A percentile compares a stretch with the other conserved stretches of the same genome.
These are phyloP conservation scores for Nebria ingens DNA, from an alignment of 1,140 invertebrate species.

Conservation along the genomic window DNA sequence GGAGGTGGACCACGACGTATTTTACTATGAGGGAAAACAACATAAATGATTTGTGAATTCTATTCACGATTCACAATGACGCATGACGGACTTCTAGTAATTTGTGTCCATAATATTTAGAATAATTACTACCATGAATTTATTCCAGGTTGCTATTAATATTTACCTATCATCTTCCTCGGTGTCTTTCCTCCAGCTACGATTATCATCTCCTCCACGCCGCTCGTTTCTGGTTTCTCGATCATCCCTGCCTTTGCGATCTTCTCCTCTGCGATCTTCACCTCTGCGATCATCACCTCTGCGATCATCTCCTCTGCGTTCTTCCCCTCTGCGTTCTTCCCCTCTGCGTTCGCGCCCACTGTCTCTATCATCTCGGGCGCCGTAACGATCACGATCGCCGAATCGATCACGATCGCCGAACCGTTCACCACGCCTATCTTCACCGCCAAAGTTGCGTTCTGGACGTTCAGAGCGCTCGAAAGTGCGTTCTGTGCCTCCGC, in stretches of 20 bases:
- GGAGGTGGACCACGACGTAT: background rate
- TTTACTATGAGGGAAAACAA: background rate
- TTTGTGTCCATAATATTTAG: background rate
- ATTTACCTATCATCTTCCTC: conserved; percentile 9
- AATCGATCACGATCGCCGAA: background rate
- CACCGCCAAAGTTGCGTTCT: conserved; percentile 9
- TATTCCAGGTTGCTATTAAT: conserved; percentile 5
- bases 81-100: conserved; percentile 14
- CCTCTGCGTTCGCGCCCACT: conserved; percentile 11
- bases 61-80: conserved; percentile 9
- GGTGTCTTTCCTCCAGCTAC: conserved; percentile 13
- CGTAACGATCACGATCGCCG: conserved; percentile 16
- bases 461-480: conserved; percentile 13
- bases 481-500: conserved; percentile 10
- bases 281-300: conserved; percentile 10
- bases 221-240: conserved; percentile 13
- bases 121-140: conserved; percentile 5
- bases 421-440: conserved; percentile 7
- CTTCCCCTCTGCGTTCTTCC: conserved; percentile 3
- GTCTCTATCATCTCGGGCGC: conserved; percentile 11
- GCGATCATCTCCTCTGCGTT: background rate
- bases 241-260: conserved; percentile 14
- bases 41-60: background rate
- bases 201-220: conserved; percentile 12
- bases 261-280: conserved; percentile 15